Base-by-base conservation (phyloP, 1,140 invertebrate species). In the Micrasema minimum region DNA sequence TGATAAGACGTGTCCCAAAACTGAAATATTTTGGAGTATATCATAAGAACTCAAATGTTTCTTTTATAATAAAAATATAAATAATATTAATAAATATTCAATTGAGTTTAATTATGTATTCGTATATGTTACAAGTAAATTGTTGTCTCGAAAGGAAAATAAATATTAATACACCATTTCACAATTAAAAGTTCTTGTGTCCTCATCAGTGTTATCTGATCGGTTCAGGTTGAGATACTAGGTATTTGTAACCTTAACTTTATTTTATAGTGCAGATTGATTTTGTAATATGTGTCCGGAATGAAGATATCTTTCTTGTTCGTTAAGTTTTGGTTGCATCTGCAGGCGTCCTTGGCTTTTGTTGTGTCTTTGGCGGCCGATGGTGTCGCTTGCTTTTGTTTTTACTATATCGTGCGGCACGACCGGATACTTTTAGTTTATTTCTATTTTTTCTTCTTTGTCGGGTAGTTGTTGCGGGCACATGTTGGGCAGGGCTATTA, bases 331-430 rank as follows among this genome's bases (percentile, higher is more conserved):
- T n/a, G n/a, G 50, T 37, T 16, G 31, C 10, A 26, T 16, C 20
- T 10, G 16, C 7, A 14, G 26, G 10, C 18, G 38, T 37, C 2
- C 57, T 68, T 43, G 23, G 38, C 26, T 84, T n/a, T n/a, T n/a
- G n/a, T n/a, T n/a, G n/a, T 86, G 3, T 83, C 83, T 38, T 82
- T 79, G 0, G 82, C 80, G 23, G 84, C n/a, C 82, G 78, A 85
- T 80, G 37, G 81, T 78, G 68, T 86, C 84, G 2, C 84, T 86
- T 86, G 85, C n/a, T n/a, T n/a, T n/a, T n/a, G n/a, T n/a, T 69
- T 84, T 85, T 18, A 86, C 84, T 31, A 85, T 85, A 37, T 86
- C n/a, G 85, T 0, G 83, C 85, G 70, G 84, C 85, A 9, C 86
- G 75, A 66, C n/a, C n/a, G n/a, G n/a, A n/a, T n/a, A n/a, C n/a